Conservation (phyloP, 2,888 invertebrate species). For the Latheticus oryzae region DNA sequence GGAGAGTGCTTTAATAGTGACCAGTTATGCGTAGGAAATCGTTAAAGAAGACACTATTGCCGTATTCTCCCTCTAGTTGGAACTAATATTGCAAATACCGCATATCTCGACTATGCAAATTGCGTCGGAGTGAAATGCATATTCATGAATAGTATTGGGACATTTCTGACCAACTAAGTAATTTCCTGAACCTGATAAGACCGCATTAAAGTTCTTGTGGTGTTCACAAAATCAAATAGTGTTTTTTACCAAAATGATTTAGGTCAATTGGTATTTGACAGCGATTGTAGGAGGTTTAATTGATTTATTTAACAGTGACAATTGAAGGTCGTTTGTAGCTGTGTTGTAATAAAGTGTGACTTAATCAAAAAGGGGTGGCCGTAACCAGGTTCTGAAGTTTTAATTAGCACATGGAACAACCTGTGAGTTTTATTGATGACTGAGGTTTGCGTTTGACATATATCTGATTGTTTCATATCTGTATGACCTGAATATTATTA, state of each 20-base stretch:
- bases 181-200: slow-evolving; percentile 33
- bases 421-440: slow-evolving; percentile 33
- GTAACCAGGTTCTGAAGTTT: slow-evolving; percentile 29
- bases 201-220: slow-evolving; percentile 31
- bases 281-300: slow-evolving; percentile 35
- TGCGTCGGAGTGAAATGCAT: slow-evolving; percentile 39
- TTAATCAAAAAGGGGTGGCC: slow-evolving; percentile 36
- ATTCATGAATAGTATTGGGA: slow-evolving; percentile 44
- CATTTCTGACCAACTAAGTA: slow-evolving; percentile 45
- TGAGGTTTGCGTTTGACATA: slow-evolving; percentile 38
- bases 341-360: slow-evolving; percentile 34
- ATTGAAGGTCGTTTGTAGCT: slow-evolving; percentile 28
- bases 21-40: slow-evolving; percentile 26
- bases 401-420: slow-evolving; percentile 32
- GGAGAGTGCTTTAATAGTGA: slow-evolving; percentile 39
- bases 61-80: slow-evolving; percentile 5
- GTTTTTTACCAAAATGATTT: slow-evolving; percentile 29
- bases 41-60: slow-evolving; percentile 23
- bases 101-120: slow-evolving; percentile 36
- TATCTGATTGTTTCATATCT: slow-evolving; percentile 39
- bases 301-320: slow-evolving; percentile 37
- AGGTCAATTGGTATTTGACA: slow-evolving; percentile 37
- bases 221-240: slow-evolving; percentile 11
- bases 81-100: slow-evolving; percentile 37
- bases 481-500: slow-evolving; percentile 27